Conservation (phyloP, 92 coral and sea anemone species). For the Ricordea florida region DNA sequence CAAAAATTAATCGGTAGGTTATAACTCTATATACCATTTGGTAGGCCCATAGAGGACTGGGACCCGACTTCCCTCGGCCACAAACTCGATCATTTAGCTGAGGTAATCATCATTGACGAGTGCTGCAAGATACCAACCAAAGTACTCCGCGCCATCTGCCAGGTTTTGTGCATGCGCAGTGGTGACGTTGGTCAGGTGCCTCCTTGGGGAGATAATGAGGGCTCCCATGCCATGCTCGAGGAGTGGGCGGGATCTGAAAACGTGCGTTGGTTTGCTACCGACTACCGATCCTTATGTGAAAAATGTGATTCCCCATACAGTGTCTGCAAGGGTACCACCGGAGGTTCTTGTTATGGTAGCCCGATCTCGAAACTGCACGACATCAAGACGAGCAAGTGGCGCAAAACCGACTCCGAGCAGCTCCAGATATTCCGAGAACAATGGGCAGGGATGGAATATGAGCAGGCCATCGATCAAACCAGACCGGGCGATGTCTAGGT, state of each 20-base stretch:
- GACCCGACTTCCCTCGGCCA: constrained; percentile 33
- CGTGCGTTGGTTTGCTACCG: background rate
- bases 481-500: too few species aligned
- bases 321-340: too few species aligned
- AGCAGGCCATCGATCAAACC: background rate
- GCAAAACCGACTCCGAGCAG: background rate
- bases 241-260: background rate
- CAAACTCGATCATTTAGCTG: constrained; percentile 9
- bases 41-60: constrained; percentile 44
- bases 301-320: background rate
- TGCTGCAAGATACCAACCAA: constrained; percentile 31
- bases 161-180: constrained; percentile 14
- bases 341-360: too few species aligned
- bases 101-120: constrained; percentile 31
- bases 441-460: background rate
- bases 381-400: background rate
- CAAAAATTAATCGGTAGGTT: too few species aligned
- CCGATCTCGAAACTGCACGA: too few species aligned
- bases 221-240: constrained; percentile 5
- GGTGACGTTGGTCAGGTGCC: constrained; percentile 34
- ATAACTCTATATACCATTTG: constrained; percentile 20
- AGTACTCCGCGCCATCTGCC: background rate
- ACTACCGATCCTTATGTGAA: background rate
- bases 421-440: background rate
- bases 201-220: too few species aligned